Evolutionary conservation across 2,888 invertebrate species (phyloP).

Genomic region (Cryptophagus acutangulus): DNA sequence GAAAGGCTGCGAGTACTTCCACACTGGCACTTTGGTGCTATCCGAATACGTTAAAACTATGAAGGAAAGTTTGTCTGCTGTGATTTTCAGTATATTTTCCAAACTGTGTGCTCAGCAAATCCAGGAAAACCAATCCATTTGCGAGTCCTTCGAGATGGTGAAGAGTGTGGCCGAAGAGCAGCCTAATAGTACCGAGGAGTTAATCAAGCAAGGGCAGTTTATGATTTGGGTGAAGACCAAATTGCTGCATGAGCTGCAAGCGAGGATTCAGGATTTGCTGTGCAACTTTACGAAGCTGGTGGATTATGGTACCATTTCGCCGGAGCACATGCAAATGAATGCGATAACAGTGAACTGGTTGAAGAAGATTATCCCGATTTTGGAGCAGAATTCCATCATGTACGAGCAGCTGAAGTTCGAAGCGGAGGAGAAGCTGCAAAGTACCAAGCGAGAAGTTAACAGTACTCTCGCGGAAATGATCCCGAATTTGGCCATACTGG

Average conservation of each 20-base stretch:
- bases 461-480: slow-evolving; percentile 66
- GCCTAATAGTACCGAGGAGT: slow-evolving; percentile 74
- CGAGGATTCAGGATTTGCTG: slow-evolving; percentile 64
- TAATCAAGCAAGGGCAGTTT: slow-evolving; percentile 72
- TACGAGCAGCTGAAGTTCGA: slow-evolving; percentile 79
- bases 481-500: slow-evolving; percentile 70
- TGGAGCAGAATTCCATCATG: slow-evolving; percentile 72
- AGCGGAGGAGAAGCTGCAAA: slow-evolving; percentile 75
- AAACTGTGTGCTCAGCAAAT: slow-evolving; percentile 62
- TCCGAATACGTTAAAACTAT: slow-evolving; percentile 59
- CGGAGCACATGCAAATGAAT: slow-evolving; percentile 74
- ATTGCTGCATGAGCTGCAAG: slow-evolving; percentile 63
- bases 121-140: slow-evolving; percentile 63
- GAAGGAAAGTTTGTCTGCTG: slow-evolving; percentile 54
- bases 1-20: slow-evolving; percentile 64
- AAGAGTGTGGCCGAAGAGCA: slow-evolving; percentile 63
- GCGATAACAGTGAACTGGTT: slow-evolving; percentile 82
- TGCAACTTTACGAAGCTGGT: slow-evolving; percentile 65
- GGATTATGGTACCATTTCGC: slow-evolving; percentile 68
- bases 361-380: slow-evolving; percentile 70
- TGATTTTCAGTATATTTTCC: slow-evolving; percentile 58
- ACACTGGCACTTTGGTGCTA: slow-evolving; percentile 60
- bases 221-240: slow-evolving; percentile 74
- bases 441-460: slow-evolving; percentile 65
- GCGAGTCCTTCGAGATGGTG: slow-evolving; percentile 67